Evolutionary conservation across 1,140 invertebrate species (phyloP), one percentile per base, ranked within the genome.

Genomic region (Dolichoris vasculosae): DNA sequence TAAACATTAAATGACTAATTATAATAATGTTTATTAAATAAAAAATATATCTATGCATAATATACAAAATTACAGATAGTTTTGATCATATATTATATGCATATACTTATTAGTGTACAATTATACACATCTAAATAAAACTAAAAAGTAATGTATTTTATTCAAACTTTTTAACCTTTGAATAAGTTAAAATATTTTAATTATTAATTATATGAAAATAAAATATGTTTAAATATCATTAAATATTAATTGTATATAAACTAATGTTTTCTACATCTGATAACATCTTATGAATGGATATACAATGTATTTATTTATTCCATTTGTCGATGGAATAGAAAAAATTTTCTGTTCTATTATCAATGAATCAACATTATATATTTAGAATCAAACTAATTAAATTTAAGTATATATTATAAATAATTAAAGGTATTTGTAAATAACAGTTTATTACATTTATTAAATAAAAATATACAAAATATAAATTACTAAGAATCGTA

Each of bases 331-430:
- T 73, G 69, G 40, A 43, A 73, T 43, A 38, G 38, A 43, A 73
- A 38, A 73, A n/a, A n/a, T n/a, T 73, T 73, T 69, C 26, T n/a
- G 43, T 11, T n/a, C 69, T 26, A 73, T n/a, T 73, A 43, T n/a
- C 43, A n/a, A 73, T 73, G 43, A 73, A 73, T 43, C n/a, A 73
- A 23, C 35, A 2, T 40, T n/a, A 43, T 26, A 73, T 1, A 7
- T 71, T 8, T 43, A 30, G 7, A 43, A 73, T 73, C 23, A 4
- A 40, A 73, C 43, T 7, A 13, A 8, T n/a, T 43, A 43, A 6
- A 38, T 4, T 43, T 73, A 17, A 32, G 23, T 38, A 20, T 15
- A 0, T 38, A 15, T 67, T 32, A 32, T 67, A 67, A 67, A 67
- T 67, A 13, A 35, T 32, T 0, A 38, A 38, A 13, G 17, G 6